These are phyloP conservation scores for Lepas anatifera DNA, from an alignment of 2,888 invertebrate genomes.

Conservation along the genomic window DNA sequence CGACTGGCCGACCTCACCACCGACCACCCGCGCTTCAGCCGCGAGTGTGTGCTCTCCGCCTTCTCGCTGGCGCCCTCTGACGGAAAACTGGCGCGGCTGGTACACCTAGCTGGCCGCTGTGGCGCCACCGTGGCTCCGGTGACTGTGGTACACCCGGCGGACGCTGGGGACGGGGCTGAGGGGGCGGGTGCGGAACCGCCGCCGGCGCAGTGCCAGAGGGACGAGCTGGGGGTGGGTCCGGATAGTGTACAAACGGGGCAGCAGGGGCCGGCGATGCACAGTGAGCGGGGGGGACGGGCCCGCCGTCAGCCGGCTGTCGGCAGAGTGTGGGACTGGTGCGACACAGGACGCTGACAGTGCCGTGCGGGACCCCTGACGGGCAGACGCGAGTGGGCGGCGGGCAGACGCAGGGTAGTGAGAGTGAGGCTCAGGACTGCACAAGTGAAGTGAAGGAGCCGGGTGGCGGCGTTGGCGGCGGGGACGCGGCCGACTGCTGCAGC, in stretches of 20 bases:
- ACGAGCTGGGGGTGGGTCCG: background rate
- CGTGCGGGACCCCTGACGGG: too few relatives aligned
- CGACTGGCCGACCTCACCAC: conserved; percentile 49
- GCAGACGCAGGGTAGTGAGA: too few relatives aligned
- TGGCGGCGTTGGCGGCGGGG: background rate
- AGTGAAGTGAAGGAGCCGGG: too few relatives aligned
- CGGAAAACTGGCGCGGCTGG: conserved; percentile 45
- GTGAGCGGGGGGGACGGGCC: background rate
- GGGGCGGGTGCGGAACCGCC: background rate
- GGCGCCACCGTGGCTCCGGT: too few relatives aligned
- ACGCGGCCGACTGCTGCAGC: background rate
- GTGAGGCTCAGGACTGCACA: too few relatives aligned
- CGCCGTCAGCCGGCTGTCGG: too few relatives aligned
- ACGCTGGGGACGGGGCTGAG: conserved; percentile 32
- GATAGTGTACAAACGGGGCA: conserved; percentile 1
- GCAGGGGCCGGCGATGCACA: conserved; percentile 7
- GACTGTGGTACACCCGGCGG: background rate
- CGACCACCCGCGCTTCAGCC: conserved; percentile 46
- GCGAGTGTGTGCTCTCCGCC: conserved; percentile 60
- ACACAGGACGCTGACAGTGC: too few relatives aligned
- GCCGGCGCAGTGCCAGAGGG: background rate
- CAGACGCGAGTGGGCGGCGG: too few relatives aligned
- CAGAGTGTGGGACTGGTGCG: too few relatives aligned
- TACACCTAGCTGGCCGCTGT: conserved; percentile 40
- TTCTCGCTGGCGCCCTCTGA: conserved; percentile 59